Evolutionary conservation across 2,113 vertebrate genomes (phyloP).

Genomic region (Muntiacus muntjak): DNA sequence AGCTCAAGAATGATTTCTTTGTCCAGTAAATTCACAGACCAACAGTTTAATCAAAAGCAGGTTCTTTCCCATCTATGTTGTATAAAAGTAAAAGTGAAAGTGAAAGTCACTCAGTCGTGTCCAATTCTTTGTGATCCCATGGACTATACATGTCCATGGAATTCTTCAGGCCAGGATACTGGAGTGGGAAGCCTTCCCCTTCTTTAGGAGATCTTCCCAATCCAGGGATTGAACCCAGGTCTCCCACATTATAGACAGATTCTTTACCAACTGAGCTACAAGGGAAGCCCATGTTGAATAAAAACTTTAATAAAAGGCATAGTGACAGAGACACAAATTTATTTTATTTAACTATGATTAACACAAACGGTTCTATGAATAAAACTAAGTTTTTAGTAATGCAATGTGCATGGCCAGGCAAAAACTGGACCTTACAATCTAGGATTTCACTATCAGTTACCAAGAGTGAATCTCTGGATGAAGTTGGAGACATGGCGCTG

Average conservation of each 20-base stretch:
- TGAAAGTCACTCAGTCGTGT: background rate
- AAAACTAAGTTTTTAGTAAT: background rate
- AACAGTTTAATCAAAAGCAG: background rate
- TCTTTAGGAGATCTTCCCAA: background rate
- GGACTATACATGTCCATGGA: background rate
- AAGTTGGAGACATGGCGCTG: background rate
- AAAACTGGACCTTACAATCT: background rate
- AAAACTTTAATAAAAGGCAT: background rate
- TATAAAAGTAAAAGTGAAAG: background rate
- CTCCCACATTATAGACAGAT: background rate
- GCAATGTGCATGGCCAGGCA: background rate
- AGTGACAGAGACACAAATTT: background rate
- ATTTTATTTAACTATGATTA: constrained; percentile 8
- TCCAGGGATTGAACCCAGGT: background rate
- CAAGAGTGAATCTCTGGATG: background rate
- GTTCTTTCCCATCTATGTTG: background rate
- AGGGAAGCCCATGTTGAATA: background rate
- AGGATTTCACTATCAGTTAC: background rate
- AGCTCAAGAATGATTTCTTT: background rate
- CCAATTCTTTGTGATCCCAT: background rate
- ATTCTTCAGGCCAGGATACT: background rate
- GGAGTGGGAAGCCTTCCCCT: background rate
- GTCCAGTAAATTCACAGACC: background rate
- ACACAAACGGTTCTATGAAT: background rate
- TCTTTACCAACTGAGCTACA: background rate